A percentile compares a stretch with the other conserved stretches of the same genome.
These are phyloP conservation scores for Cranoglanis bouderius DNA, from an alignment of 2,113 vertebrate species.

Conservation along the genomic window DNA sequence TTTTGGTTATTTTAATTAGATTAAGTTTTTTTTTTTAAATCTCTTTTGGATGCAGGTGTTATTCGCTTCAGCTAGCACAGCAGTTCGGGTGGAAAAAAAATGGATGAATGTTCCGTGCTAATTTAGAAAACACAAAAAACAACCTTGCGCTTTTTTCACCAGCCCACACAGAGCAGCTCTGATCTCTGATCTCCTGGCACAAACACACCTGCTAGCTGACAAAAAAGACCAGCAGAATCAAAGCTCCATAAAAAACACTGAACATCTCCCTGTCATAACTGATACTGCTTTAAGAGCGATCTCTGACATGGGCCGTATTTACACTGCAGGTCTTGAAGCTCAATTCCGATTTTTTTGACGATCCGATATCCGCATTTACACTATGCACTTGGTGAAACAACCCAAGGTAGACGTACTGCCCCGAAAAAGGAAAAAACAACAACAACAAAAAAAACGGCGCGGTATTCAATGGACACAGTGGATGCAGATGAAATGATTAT, in stretches of 20 bases:
- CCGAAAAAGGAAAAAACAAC: too few species aligned
- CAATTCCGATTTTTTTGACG: too few species aligned
- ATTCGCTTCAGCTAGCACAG: not conserved
- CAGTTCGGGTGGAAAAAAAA: not conserved
- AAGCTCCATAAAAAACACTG: not conserved
- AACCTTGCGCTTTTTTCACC: not conserved
- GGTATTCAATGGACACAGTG: too few species aligned
- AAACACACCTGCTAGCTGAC: conserved; percentile 36
- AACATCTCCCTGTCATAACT: conserved; percentile 20
- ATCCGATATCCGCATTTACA: too few species aligned
- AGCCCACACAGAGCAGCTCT: conserved; percentile 28
- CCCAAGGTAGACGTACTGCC: too few species aligned
- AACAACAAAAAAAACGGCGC: too few species aligned
- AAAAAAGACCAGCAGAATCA: conserved; percentile 36
- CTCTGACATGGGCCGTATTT: not conserved
- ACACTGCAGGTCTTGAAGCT: too few species aligned
- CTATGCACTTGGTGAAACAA: too few species aligned
- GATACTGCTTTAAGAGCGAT: not conserved
- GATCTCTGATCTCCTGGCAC: conserved; percentile 18
- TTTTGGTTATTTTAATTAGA: not conserved
- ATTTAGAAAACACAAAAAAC: not conserved
- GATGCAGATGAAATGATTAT: too few species aligned
- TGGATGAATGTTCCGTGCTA: not conserved
- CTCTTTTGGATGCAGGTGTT: not conserved
- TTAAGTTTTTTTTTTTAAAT: not conserved